Base-by-base conservation (phyloP, 1,140 invertebrate genomes). In the Drosophila subpulchrella region DNA sequence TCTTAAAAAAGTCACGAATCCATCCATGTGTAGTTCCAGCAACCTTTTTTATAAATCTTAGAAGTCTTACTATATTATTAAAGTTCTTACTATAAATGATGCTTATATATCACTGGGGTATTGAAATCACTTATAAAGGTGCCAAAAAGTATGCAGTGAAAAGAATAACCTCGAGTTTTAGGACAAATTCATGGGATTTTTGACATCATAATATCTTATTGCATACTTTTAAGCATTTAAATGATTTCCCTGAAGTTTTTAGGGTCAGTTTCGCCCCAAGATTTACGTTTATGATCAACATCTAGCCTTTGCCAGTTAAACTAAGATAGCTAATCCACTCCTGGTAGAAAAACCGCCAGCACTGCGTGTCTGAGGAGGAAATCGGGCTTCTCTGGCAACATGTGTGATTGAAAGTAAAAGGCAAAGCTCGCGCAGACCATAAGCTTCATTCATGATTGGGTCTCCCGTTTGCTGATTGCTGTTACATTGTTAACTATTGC, bases 331-430 rank as follows among this genome's bases (percentile, higher is more conserved):
- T 42, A 42, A 1, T 11, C 17, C 10, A 20, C 27, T 27, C 27
- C 0, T 24, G 38, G 38, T 20, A 2, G 7, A 44, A 34, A n/a
- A 38, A 10, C 24, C 58, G 27, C 27, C 58, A 67, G 30, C 15
- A 30, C 51, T 36, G 32, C 7, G 27, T 44, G 11, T 13, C 24
- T n/a, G 46, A 36, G 50, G 32, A 36, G 15, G 50, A 53, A 53
- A 36, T 53, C 32, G 36, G 47, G 60, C 72, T 47, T 59, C 63
- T 48, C 66, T 83, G 70, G 17, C 44, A 32, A 47, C 59, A 41
- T 60, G 70, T 89, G 65, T 72, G 85, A 90, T 90, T 91, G 88
- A 90, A 90, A 90, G 88, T 90, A 90, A 90, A 91, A 90, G 89
- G 82, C 76, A 89, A 88, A 88, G 83, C 84, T 88, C 81, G 73